Conservation (phyloP, 2,113 vertebrate species). For the Hepsetus odoe region DNA sequence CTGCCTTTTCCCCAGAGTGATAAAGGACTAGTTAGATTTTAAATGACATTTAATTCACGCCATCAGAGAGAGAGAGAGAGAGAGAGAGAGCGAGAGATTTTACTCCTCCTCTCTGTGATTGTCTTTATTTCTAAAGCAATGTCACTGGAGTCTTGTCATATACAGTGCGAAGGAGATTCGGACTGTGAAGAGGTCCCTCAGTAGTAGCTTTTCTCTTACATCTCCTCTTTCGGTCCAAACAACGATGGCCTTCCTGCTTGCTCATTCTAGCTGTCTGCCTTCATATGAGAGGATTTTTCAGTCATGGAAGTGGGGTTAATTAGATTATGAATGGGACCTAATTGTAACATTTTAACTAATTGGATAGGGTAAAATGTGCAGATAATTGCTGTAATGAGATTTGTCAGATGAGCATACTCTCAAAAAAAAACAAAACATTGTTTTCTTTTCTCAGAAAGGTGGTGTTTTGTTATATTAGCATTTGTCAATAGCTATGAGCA, state of each 20-base stretch:
- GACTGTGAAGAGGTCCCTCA: slow-evolving; percentile 44
- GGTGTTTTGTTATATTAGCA: slow-evolving; percentile 1
- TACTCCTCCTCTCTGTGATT: slow-evolving; percentile 17
- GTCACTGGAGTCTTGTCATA: slow-evolving; percentile 48
- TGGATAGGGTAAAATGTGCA: slow-evolving; percentile 26
- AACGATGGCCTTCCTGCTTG: neutral
- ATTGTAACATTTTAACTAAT: slow-evolving; percentile 34
- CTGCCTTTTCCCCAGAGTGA: slow-evolving; percentile 89
- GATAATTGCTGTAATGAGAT: slow-evolving; percentile 32
- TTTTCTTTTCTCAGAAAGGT: neutral
- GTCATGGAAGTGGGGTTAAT: slow-evolving; percentile 12
- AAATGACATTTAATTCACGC: slow-evolving; percentile 87
- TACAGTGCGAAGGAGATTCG: slow-evolving; percentile 42
- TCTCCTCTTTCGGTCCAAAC: slow-evolving; percentile 36
- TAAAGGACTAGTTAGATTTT: slow-evolving; percentile 91
- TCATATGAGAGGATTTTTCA: slow-evolving; percentile 4
- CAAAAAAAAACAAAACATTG: neutral
- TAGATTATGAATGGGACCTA: neutral
- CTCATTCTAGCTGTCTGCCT: neutral
- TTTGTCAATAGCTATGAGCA: neutral
- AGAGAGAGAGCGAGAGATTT: slow-evolving; percentile 15
- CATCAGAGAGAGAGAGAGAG: slow-evolving; percentile 75
- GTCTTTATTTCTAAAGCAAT: slow-evolving; percentile 45
- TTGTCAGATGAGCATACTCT: slow-evolving; percentile 6
- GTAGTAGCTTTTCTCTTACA: slow-evolving; percentile 51